Conservation (phyloP, 2,113 vertebrate genomes). For the Melanocharis versteri region DNA sequence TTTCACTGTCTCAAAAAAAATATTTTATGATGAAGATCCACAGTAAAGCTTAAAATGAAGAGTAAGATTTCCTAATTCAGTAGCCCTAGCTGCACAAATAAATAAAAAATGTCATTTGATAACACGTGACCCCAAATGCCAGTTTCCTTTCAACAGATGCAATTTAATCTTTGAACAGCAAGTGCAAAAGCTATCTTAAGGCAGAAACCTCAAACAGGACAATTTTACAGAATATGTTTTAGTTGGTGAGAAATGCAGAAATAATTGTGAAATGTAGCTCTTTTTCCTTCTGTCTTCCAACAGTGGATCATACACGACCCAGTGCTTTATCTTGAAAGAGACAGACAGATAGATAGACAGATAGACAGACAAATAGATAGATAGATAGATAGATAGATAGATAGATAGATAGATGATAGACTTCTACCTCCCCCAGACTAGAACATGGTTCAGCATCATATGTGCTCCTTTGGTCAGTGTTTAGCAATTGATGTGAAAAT, state of each 20-base stretch:
- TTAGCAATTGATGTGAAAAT: slow-evolving; percentile 25
- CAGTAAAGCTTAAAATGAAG: background rate
- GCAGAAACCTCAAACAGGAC: slow-evolving; percentile 36
- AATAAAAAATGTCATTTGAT: slow-evolving; percentile 31
- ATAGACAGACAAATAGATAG: background rate
- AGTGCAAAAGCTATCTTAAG: slow-evolving; percentile 51
- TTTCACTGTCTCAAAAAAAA: background rate
- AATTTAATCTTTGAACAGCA: slow-evolving; percentile 62
- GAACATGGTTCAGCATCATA: slow-evolving; percentile 19
- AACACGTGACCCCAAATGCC: slow-evolving; percentile 4
- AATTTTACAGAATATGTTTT: slow-evolving; percentile 29
- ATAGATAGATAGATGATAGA: background rate
- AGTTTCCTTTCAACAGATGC: slow-evolving; percentile 45
- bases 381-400: background rate
- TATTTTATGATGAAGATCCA: background rate
- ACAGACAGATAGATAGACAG: background rate
- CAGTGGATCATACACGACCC: background rate
- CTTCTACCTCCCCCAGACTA: background rate
- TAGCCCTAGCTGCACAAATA: background rate
- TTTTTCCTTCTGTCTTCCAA: background rate
- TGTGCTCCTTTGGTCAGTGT: slow-evolving; percentile 42
- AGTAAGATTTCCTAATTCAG: background rate
- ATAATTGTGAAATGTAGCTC: background rate
- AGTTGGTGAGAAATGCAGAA: slow-evolving; percentile 18
- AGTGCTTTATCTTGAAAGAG: background rate